Conservation (phyloP, 2,888 invertebrate species). For the Phorcus lineatus region DNA sequence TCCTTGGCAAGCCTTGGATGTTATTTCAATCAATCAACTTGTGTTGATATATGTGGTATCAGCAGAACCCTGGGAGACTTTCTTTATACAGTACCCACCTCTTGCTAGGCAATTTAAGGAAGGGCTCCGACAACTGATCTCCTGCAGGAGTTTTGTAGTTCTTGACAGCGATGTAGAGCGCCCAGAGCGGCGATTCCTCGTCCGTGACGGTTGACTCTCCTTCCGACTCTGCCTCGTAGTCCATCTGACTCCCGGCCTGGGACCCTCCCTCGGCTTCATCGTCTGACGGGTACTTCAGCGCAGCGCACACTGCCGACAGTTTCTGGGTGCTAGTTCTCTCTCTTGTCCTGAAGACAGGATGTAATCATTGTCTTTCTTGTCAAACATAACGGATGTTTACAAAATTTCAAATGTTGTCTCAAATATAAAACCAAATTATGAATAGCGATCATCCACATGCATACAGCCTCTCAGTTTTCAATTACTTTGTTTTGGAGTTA, state of each 20-base stretch:
- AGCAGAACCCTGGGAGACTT: too few relatives aligned
- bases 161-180: constrained; percentile 88
- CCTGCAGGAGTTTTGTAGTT: constrained; percentile 78
- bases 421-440: too few relatives aligned
- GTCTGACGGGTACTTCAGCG: constrained; percentile 56
- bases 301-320: constrained; percentile 64
- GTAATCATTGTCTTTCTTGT: not conserved
- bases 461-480: too few relatives aligned
- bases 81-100: constrained; percentile 58
- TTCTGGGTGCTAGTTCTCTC: constrained; percentile 52
- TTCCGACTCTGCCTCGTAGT: constrained; percentile 77
- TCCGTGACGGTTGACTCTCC: constrained; percentile 68
- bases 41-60: too few relatives aligned
- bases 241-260: constrained; percentile 48
- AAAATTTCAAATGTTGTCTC: too few relatives aligned
- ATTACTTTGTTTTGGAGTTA: too few relatives aligned
- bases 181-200: constrained; percentile 82
- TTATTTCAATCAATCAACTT: too few relatives aligned
- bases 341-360: constrained; percentile 34
- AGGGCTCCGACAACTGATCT: constrained; percentile 90
- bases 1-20: too few relatives aligned
- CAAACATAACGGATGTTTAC: too few relatives aligned
- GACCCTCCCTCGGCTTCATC: constrained; percentile 50
- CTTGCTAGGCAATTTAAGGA: constrained; percentile 91
- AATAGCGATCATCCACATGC: too few relatives aligned